These are phyloP conservation scores for Australoheros scitulus DNA, from an alignment of 2,113 vertebrate species.

Conservation along the genomic window DNA sequence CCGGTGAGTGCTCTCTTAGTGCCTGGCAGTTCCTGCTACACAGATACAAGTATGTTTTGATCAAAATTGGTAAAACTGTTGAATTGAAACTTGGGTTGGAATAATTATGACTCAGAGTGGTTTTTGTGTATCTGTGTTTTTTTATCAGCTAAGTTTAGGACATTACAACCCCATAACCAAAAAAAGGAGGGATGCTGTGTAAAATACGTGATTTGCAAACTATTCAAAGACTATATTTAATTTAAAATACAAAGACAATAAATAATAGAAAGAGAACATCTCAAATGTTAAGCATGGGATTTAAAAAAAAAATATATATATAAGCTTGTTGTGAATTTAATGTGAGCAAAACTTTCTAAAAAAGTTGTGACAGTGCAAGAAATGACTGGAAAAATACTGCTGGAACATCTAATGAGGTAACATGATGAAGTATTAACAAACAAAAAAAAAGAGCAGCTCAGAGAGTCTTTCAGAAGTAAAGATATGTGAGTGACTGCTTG, in stretches of 20 bases:
- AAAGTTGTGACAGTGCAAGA: background rate
- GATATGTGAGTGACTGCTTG: background rate
- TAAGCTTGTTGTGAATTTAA: background rate
- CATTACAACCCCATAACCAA: background rate
- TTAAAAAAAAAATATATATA: no score
- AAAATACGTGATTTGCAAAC: background rate
- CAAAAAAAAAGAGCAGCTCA: background rate
- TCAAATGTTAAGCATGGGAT: background rate
- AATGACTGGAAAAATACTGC: background rate
- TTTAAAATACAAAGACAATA: background rate
- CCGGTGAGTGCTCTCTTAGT: background rate
- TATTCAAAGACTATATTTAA: background rate
- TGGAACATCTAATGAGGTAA: background rate
- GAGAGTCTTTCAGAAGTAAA: background rate
- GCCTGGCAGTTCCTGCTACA: background rate
- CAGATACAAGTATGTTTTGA: background rate
- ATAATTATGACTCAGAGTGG: background rate
- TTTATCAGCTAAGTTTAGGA: background rate
- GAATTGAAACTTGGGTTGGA: background rate
- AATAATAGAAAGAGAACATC: background rate
- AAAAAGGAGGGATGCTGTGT: background rate
- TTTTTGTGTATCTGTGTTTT: background rate
- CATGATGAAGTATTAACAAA: background rate
- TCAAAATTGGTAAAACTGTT: background rate
- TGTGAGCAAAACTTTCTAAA: background rate